Conservation (phyloP, 1,140 invertebrate species). For the Lepidurus packardi region DNA sequence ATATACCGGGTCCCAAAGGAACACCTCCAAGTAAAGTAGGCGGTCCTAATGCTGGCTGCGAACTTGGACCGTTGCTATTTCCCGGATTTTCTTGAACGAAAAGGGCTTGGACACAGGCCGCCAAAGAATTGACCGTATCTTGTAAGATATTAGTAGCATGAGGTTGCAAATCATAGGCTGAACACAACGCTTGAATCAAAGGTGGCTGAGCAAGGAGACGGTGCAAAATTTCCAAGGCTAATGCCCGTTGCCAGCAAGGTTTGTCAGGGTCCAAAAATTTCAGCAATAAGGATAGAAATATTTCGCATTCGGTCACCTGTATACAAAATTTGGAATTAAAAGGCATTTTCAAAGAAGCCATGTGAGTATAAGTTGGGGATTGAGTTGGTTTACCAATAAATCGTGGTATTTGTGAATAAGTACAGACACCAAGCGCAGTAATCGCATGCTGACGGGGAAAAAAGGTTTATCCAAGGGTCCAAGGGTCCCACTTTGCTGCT, state of each 20-base stretch:
- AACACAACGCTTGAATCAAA: constrained; percentile 83
- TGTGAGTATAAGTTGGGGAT: constrained; percentile 22
- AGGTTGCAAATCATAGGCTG: constrained; percentile 87
- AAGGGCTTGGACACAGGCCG: constrained; percentile 89
- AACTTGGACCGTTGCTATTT: constrained; percentile 29
- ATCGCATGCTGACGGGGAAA: constrained; percentile 92
- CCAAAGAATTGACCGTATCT: constrained; percentile 91
- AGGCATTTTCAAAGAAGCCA: not conserved
- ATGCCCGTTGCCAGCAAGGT: constrained; percentile 87
- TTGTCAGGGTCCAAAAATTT: constrained; percentile 97
- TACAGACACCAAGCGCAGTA: constrained; percentile 85
- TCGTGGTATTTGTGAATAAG: constrained; percentile 90
- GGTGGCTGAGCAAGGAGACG: constrained; percentile 85
- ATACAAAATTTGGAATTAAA: constrained; percentile 37
- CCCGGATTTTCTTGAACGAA: constrained; percentile 55
- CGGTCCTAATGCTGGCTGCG: constrained; percentile 44
- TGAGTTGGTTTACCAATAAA: constrained; percentile 63
- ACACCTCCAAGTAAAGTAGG: constrained; percentile 60
- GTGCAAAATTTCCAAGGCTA: constrained; percentile 92
- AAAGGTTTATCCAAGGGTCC: constrained; percentile 78
- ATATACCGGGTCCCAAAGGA: constrained; percentile 67
- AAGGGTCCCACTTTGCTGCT: constrained; percentile 36
- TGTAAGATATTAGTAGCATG: constrained; percentile 89
- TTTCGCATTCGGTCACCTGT: constrained; percentile 95
- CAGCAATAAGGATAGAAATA: constrained; percentile 92